A percentile compares a stretch with the other conserved stretches of the same genome.
These are phyloP conservation scores for Phataginus tricuspis DNA, from an alignment of 2,797 vertebrate species.

Conservation along the genomic window DNA sequence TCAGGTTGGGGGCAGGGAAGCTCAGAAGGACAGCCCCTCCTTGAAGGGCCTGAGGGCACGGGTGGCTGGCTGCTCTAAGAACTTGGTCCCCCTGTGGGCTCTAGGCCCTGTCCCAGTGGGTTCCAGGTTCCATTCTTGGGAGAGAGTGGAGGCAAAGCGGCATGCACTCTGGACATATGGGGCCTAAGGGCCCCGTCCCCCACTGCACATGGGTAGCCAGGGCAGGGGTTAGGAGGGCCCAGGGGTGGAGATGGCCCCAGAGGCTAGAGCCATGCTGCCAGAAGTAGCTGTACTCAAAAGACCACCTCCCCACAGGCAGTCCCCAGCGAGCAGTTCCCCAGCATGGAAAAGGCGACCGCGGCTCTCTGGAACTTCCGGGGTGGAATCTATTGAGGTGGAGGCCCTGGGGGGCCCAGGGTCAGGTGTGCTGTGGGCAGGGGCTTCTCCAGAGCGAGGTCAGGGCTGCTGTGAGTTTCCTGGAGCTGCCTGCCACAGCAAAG, in stretches of 20 bases:
- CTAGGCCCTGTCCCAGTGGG: rapidly evolving
- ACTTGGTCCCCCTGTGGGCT: background rate
- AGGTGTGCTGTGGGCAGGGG: background rate
- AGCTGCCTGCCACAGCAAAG: background rate
- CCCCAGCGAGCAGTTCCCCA: background rate
- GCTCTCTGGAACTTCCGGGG: background rate
- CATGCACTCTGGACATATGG: background rate
- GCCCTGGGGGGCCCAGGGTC: background rate
- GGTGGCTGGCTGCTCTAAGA: background rate
- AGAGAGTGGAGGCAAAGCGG: background rate
- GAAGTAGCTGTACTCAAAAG: background rate
- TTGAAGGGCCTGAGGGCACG: background rate
- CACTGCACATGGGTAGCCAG: background rate
- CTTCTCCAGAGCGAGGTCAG: background rate
- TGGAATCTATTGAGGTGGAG: background rate
- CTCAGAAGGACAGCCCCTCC: background rate
- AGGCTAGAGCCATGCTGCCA: background rate
- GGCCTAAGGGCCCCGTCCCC: background rate
- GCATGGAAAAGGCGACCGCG: background rate
- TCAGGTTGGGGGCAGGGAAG: background rate
- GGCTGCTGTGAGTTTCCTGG: background rate
- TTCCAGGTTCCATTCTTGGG: background rate
- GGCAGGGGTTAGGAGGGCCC: too few species aligned
- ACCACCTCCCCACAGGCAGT: background rate
- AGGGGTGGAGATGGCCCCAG: background rate